Conservation (phyloP, 2,113 vertebrate genomes). For the Plecturocebus donacophilus region DNA sequence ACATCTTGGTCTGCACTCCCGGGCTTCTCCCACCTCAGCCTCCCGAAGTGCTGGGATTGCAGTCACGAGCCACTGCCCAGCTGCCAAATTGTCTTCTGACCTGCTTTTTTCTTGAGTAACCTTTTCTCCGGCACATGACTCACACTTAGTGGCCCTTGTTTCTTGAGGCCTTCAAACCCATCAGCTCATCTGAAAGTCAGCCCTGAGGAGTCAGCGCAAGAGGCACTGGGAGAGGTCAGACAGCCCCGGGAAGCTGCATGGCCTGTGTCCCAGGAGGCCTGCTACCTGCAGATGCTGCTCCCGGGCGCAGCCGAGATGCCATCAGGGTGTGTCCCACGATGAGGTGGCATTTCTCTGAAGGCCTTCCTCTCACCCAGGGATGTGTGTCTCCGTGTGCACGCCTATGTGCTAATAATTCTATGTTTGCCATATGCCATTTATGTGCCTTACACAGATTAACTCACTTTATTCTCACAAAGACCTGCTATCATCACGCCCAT, state of each 20-base stretch:
- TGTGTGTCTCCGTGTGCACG: background rate
- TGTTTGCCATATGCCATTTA: rapidly evolving
- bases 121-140: background rate
- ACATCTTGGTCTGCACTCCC: too few relatives aligned
- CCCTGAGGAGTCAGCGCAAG: background rate
- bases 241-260: background rate
- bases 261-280: background rate
- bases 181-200: background rate
- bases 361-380: background rate
- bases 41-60: background rate
- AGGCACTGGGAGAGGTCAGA: background rate
- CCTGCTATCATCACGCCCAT: background rate
- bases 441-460: too few relatives aligned
- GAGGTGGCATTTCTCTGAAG: background rate
- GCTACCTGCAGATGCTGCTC: background rate
- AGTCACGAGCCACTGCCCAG: background rate
- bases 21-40: too few relatives aligned
- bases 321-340: background rate
- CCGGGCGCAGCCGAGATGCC: background rate
- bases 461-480: background rate
- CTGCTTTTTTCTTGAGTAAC: background rate
- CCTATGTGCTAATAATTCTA: too few relatives aligned
- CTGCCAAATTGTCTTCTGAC: background rate
- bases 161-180: background rate
- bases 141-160: background rate